Conservation (phyloP, 2,113 vertebrate genomes). For the Nettapus auritus region DNA sequence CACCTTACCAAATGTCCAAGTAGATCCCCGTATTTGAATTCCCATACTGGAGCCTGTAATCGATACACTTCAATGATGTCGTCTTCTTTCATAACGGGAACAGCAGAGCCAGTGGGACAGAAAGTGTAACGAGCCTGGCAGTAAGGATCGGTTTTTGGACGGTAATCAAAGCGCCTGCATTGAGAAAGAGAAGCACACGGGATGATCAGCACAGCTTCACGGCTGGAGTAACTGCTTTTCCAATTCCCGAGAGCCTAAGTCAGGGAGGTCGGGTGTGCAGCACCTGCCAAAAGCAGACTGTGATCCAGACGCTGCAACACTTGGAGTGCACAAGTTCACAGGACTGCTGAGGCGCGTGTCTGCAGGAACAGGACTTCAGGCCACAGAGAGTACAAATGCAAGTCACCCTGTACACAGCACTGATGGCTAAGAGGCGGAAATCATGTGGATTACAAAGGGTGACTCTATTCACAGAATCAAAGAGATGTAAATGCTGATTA, state of each 20-base stretch:
- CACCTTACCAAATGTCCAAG: slow-evolving; percentile 89
- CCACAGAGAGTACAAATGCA: not conserved
- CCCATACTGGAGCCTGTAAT: slow-evolving; percentile 95
- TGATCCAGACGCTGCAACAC: not conserved
- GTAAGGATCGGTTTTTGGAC: slow-evolving; percentile 87
- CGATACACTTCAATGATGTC: slow-evolving; percentile 91
- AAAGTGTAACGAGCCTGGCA: slow-evolving; percentile 95
- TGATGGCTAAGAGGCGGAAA: not conserved
- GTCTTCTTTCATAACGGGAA: slow-evolving; percentile 83
- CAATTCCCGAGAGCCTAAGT: not conserved
- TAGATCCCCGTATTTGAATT: slow-evolving; percentile 93
- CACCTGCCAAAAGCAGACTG: not conserved
- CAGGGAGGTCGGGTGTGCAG: not conserved
- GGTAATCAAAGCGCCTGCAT: slow-evolving; percentile 88
- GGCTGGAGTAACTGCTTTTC: rapidly evolving
- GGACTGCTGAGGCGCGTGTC: not conserved
- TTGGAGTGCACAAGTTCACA: not conserved
- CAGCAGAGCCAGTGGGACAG: slow-evolving; percentile 88
- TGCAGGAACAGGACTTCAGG: not conserved
- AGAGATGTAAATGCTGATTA: not conserved
- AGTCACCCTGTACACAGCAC: not conserved
- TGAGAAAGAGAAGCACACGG: slow-evolving; percentile 23
- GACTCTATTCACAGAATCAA: not conserved
- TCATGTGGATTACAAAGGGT: not conserved
- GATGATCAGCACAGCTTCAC: not conserved